phyloP scores from a whole-genome alignment of 2,797 vertebrate genomes.

The Decapterus maruadsi region DNA sequence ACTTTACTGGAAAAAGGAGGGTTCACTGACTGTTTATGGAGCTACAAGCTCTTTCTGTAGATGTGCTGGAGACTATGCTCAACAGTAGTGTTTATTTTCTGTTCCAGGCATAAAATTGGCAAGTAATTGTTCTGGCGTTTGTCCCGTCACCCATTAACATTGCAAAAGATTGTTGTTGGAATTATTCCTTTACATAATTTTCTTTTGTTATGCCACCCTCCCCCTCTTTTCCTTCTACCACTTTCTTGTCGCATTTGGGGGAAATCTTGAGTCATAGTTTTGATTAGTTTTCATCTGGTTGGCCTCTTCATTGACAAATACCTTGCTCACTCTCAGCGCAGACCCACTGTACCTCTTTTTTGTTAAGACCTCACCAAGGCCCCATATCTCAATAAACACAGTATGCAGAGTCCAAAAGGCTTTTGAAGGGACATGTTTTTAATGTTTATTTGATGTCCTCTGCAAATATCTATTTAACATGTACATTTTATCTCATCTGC shows the following conservation, averaged over 20 bases:
- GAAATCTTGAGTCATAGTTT: constrained; percentile 55
- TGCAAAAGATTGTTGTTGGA: constrained; percentile 53
- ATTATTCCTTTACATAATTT: constrained; percentile 54
- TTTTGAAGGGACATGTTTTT: constrained; percentile 14
- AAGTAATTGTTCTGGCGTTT: constrained; percentile 67
- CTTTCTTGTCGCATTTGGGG: constrained; percentile 27
- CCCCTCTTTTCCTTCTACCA: constrained; percentile 1
- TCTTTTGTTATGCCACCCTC: constrained; percentile 33
- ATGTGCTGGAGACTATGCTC: constrained; percentile 64
- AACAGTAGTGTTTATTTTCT: constrained; percentile 80
- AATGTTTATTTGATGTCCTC: background rate
- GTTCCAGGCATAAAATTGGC: constrained; percentile 71
- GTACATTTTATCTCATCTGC: background rate
- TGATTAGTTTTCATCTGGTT: constrained; percentile 46
- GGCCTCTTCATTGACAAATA: constrained; percentile 42
- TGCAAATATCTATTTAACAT: background rate
- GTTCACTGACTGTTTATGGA: constrained; percentile 75
- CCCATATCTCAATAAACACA: constrained; percentile 31
- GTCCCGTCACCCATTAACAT: constrained; percentile 62
- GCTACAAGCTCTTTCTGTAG: constrained; percentile 74
- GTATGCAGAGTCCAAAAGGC: constrained; percentile 1
- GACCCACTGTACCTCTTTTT: constrained; percentile 15
- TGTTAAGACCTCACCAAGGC: constrained; percentile 33
- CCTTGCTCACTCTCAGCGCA: constrained; percentile 1
- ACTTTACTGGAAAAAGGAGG: constrained; percentile 75